Base-by-base conservation (phyloP, 2,888 invertebrate genomes). In the Odontocolon sp. region DNA sequence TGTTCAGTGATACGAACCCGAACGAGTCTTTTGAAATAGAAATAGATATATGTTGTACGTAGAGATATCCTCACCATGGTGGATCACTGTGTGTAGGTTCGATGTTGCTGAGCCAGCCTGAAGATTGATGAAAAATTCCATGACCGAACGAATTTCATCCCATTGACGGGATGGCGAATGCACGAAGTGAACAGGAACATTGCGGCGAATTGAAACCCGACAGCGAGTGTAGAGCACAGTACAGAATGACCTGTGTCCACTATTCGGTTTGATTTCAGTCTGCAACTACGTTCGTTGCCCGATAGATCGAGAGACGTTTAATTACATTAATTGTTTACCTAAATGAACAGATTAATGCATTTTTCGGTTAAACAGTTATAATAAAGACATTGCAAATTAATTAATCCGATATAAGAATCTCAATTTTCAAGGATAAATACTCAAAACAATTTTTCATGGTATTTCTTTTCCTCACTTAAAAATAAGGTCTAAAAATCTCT, bases 121-220 rank as follows among this genome's bases (percentile, higher is more conserved):
- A 64, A 64, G 64, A 64, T 64, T 64, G 64, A 64, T 64, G 64
- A 64, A 50, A 64, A 64, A 64, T 64, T 64, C 64, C 50, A 64
- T 64, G 64, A 64, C 64, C 50, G 64, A 64, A 64, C 64, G 64
- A 50, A 64, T 64, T 64, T 64, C 64, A 64, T 64, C 47, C 64
- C 64, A 64, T 64, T 64, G 64, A 64, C 64, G 64, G 47, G 50
- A 28, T 28, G 16, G 59, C 40, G 50, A 11, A 50, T 47, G 36
- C 47, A 50, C 50, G 47, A 50, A 50, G 64, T 38, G 36, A 47
- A 64, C 50, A 50, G 36, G 47, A 64, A 64, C 64, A 64, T 64
- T 50, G 64, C 36, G 38, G 38, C 45, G 64, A 50, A 64, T 64
- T 64, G 64, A 64, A 50, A 50, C 50, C 64, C 50, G 23, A 64